These are phyloP conservation scores for Oncorhynchus keta DNA, from an alignment of 2,113 vertebrate genomes.

Conservation along the genomic window DNA sequence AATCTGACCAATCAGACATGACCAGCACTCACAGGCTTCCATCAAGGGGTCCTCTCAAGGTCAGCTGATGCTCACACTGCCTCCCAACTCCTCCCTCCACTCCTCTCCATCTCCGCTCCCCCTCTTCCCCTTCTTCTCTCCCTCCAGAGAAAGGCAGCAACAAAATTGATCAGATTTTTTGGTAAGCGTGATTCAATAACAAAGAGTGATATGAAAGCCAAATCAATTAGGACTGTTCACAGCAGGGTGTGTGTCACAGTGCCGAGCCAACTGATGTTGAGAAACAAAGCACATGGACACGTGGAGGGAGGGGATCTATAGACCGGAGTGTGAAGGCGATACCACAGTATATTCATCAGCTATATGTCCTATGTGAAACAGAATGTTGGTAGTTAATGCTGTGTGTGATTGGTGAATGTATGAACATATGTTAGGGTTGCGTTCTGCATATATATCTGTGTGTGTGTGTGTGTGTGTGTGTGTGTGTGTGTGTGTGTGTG, in stretches of 20 bases:
- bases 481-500: too few species aligned
- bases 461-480: background rate
- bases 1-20: slow-evolving; percentile 60
- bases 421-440: slow-evolving; percentile 11
- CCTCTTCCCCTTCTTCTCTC: background rate
- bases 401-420: background rate
- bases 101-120: background rate
- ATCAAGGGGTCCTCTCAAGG: slow-evolving; percentile 74
- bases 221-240: slow-evolving; percentile 52
- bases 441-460: slow-evolving; percentile 2
- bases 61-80: slow-evolving; percentile 64
- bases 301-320: slow-evolving; percentile 5
- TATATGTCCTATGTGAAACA: background rate
- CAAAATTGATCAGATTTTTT: slow-evolving; percentile 52
- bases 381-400: background rate
- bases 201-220: slow-evolving; percentile 42
- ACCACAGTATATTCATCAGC: slow-evolving; percentile 40
- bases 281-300: slow-evolving; percentile 28
- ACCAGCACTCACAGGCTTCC: slow-evolving; percentile 59
- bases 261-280: slow-evolving; percentile 6
- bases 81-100: slow-evolving; percentile 1
- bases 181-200: slow-evolving; percentile 61
- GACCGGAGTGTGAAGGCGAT: background rate
- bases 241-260: slow-evolving; percentile 18
- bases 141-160: slow-evolving; percentile 47